Evolutionary conservation across 2,113 vertebrate genomes (phyloP).

Genomic region (Andinoacara biseriatus): DNA sequence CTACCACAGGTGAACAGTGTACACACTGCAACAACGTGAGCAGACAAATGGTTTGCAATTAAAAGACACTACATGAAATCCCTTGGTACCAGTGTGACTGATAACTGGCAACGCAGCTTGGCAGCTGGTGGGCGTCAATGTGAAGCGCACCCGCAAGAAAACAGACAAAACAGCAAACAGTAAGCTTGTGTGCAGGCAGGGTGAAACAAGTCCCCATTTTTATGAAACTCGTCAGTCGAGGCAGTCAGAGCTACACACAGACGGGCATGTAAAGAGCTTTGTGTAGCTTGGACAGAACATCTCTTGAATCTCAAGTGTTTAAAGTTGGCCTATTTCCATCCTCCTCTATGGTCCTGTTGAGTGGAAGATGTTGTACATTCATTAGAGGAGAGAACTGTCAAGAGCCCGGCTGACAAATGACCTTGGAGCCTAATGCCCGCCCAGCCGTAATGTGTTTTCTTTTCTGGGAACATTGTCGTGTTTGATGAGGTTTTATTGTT

Average conservation of each 20-base stretch:
- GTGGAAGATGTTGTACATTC: constrained; percentile 50
- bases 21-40: not conserved
- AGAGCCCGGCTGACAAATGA: constrained; percentile 42
- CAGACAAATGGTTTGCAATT: constrained; percentile 18
- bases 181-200: constrained; percentile 7
- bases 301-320: constrained; percentile 61
- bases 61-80: constrained; percentile 21
- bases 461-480: not conserved
- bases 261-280: constrained; percentile 13
- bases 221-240: constrained; percentile 1
- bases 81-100: not conserved
- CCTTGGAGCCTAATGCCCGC: constrained; percentile 18
- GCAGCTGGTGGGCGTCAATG: constrained; percentile 1
- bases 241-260: constrained; percentile 10
- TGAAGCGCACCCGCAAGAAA: not conserved
- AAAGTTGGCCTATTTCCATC: constrained; percentile 46
- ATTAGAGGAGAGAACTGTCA: constrained; percentile 43
- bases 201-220: constrained; percentile 23
- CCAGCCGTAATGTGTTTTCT: constrained; percentile 4
- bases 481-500: not conserved
- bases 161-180: constrained; percentile 20
- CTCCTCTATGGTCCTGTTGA: constrained; percentile 19
- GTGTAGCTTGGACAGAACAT: constrained; percentile 14
- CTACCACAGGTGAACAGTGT: constrained; percentile 9
- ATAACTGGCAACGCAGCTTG: not conserved